Evolutionary conservation across 2,888 invertebrate genomes (phyloP).

Genomic region (Drosophila diplacantha): DNA sequence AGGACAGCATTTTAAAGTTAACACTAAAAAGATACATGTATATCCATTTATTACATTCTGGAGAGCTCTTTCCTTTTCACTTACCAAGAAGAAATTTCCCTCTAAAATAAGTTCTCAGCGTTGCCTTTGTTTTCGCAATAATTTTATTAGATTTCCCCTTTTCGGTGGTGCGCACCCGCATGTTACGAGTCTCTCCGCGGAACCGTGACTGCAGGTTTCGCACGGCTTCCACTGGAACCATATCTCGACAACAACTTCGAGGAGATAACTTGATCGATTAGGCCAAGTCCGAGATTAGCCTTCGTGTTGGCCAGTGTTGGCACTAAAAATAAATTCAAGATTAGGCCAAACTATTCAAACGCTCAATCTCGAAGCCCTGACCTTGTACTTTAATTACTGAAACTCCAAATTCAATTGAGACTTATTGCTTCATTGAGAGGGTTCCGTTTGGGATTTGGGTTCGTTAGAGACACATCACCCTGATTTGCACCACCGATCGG

Average conservation of each 20-base stretch:
- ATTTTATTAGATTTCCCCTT: conserved; percentile 22
- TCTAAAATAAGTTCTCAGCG: conserved; percentile 13
- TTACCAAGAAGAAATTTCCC: neutral
- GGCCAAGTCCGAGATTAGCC: conserved; percentile 13
- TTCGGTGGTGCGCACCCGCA: conserved; percentile 35
- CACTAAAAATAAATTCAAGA: conserved; percentile 13
- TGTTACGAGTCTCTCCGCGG: conserved; percentile 16
- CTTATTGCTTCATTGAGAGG: conserved; percentile 61
- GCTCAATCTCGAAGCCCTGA: conserved; percentile 24
- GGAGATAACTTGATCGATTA: conserved; percentile 36
- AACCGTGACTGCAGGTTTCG: conserved; percentile 37
- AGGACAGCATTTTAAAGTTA: neutral
- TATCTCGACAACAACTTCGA: conserved; percentile 11
- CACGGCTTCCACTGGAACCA: conserved; percentile 22
- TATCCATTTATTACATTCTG: neutral
- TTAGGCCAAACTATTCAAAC: conserved; percentile 1
- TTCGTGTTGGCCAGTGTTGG: conserved; percentile 9
- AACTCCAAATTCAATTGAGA: conserved; percentile 58
- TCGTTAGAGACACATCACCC: conserved; percentile 44
- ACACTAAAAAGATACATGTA: neutral
- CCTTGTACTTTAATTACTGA: conserved; percentile 50
- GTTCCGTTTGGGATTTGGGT: conserved; percentile 21
- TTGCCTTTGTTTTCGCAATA: conserved; percentile 19
- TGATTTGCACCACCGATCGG: conserved; percentile 30
- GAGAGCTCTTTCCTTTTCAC: neutral